A percentile compares a stretch with the other conserved stretches of the same genome.
These are phyloP conservation scores for Drosophila hydei DNA, from an alignment of 1,140 invertebrate species.

Conservation along the genomic window DNA sequence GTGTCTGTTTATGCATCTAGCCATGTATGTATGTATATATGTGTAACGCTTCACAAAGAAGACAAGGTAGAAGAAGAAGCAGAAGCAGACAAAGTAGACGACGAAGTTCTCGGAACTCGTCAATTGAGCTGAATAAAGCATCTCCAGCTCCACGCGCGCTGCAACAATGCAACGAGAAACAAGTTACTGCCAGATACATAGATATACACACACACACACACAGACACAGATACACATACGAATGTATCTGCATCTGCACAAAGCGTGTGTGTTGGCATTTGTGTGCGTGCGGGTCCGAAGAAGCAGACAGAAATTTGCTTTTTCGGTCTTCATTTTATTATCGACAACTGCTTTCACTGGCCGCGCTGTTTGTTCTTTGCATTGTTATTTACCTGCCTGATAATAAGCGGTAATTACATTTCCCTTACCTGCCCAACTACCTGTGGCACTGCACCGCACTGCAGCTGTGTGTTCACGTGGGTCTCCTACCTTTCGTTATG, in stretches of 20 bases:
- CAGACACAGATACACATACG: not conserved
- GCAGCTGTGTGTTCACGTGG: conserved; percentile 2
- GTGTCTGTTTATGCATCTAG: not conserved
- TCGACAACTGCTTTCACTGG: conserved; percentile 59
- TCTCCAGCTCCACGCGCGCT: conserved; percentile 2
- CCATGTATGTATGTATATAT: not conserved
- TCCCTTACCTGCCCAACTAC: conserved; percentile 39
- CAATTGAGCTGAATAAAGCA: conserved; percentile 54
- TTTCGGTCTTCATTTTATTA: conserved; percentile 2
- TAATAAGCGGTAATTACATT: conserved; percentile 48
- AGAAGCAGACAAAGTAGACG: conserved; percentile 17
- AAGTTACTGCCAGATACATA: conserved; percentile 37
- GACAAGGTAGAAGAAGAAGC: conserved; percentile 12
- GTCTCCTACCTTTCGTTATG: conserved; percentile 38
- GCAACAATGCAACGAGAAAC: conserved; percentile 43
- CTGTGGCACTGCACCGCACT: conserved; percentile 2
- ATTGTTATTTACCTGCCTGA: conserved; percentile 48
- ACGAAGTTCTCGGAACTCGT: conserved; percentile 67
- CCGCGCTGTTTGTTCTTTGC: conserved; percentile 32
- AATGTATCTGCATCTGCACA: conserved; percentile 4
- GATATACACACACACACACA: not conserved
- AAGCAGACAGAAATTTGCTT: conserved; percentile 24
- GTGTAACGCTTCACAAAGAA: conserved; percentile 1
- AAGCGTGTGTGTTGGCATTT: not conserved
- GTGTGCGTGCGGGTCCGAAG: not conserved